A percentile compares a stretch with the other conserved stretches of the same genome.
Conservation (phyloP, 2,888 invertebrate genomes). For the Xiphydria camelus region DNA sequence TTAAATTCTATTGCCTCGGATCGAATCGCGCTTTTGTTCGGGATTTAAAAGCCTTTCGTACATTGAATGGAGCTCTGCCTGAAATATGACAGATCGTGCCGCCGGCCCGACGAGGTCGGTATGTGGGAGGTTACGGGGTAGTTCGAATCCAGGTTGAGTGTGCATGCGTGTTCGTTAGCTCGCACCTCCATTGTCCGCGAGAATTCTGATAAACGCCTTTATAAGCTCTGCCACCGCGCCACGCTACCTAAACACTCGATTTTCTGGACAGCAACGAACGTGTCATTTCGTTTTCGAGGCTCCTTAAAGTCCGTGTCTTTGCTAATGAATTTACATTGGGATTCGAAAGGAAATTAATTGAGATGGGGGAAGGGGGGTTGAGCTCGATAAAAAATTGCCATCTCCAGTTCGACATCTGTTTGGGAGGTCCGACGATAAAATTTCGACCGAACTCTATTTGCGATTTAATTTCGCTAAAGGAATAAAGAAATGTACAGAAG, state of each 20-base stretch:
- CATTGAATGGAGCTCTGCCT: constrained; percentile 29
- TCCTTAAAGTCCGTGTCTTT: too few species aligned
- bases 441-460: too few species aligned
- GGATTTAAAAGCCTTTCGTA: constrained; percentile 32
- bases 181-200: constrained; percentile 8
- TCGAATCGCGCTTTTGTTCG: constrained; percentile 31
- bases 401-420: too few species aligned
- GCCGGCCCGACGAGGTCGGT: constrained; percentile 5
- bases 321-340: too few species aligned
- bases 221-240: constrained; percentile 6
- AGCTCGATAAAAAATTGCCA: too few species aligned
- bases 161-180: constrained; percentile 17
- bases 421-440: too few species aligned
- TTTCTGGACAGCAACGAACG: constrained; percentile 9
- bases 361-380: too few species aligned
- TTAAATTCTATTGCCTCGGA: constrained; percentile 33
- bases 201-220: constrained; percentile 26
- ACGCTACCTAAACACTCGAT: constrained; percentile 19
- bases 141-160: constrained; percentile 4
- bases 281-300: too few species aligned
- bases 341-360: too few species aligned
- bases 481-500: too few species aligned
- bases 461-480: too few species aligned
- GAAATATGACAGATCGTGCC: constrained; percentile 38
- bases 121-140: neutral